Percentiles rank a stretch among this genome's conserved stretches.
These are phyloP conservation scores for Hypotaenidia philippensis DNA, from an alignment of 2,797 vertebrate genomes.

Conservation along the genomic window DNA sequence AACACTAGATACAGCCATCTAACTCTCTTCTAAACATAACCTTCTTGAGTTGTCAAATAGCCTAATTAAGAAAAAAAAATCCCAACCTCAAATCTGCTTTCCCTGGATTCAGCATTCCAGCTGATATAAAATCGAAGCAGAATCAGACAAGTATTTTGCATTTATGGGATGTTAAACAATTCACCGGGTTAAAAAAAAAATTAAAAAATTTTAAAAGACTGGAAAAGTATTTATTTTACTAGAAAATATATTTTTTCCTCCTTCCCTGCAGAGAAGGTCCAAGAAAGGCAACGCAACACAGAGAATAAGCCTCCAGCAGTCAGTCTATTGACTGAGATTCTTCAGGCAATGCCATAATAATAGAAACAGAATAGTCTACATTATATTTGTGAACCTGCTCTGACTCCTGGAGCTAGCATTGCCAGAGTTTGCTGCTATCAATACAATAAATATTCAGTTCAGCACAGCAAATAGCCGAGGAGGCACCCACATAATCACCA, in stretches of 20 bases:
- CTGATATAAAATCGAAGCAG: neutral
- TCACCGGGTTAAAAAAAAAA: neutral
- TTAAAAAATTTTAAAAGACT: neutral
- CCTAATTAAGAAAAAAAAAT: neutral
- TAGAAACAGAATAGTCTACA: neutral
- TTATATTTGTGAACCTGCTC: conserved; percentile 29
- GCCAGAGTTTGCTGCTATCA: neutral
- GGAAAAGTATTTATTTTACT: neutral
- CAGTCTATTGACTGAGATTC: neutral
- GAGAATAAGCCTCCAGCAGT: neutral
- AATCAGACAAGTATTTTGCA: neutral
- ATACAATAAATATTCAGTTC: conserved; percentile 44
- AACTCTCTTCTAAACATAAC: conserved; percentile 17
- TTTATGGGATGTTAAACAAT: neutral
- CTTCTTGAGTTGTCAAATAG: conserved; percentile 16
- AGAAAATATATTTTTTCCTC: neutral
- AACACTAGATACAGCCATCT: conserved; percentile 23
- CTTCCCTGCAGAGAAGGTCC: neutral
- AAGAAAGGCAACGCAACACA: neutral
- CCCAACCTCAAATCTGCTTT: neutral
- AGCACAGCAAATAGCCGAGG: conserved; percentile 16
- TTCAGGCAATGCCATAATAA: neutral
- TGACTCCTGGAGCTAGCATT: neutral
- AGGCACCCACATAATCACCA: conserved; percentile 30
- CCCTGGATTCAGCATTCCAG: neutral